phyloP scores from a whole-genome alignment of 2,888 invertebrate genomes.

The Resseliella maxima region DNA sequence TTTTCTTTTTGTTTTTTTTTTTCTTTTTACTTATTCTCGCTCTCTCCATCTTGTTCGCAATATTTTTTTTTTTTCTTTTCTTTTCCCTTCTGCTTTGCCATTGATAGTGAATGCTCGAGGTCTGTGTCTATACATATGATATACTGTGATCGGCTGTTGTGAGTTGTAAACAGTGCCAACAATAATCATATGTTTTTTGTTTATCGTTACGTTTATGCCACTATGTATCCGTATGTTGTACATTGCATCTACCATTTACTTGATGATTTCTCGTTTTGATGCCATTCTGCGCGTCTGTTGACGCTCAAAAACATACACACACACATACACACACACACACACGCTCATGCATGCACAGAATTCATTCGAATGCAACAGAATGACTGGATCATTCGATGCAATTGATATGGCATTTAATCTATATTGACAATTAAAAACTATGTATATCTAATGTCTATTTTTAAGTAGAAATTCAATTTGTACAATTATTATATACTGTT shows the following conservation, averaged over 20 bases:
- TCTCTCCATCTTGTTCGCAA: not conserved
- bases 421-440: not conserved
- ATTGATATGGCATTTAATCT: not conserved
- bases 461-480: conserved; percentile 28
- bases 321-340: no score
- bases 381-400: not conserved
- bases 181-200: conserved; percentile 16
- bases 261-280: no score
- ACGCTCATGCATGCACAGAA: no score
- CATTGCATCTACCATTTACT: no score
- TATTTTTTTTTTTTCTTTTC: not conserved
- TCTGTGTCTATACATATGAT: not conserved
- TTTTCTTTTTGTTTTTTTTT: not conserved
- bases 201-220: not conserved
- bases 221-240: not conserved
- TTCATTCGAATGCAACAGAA: no score
- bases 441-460: not conserved
- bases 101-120: conserved; percentile 31
- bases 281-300: no score
- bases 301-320: no score
- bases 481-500: conserved; percentile 8
- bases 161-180: conserved; percentile 16
- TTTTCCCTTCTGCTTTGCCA: not conserved
- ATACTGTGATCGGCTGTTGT: not conserved
- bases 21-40: not conserved